Evolutionary conservation across 2,888 invertebrate genomes (phyloP), one percentile per base, ranked within the genome.

Genomic region (Agapetus fuscipes): DNA sequence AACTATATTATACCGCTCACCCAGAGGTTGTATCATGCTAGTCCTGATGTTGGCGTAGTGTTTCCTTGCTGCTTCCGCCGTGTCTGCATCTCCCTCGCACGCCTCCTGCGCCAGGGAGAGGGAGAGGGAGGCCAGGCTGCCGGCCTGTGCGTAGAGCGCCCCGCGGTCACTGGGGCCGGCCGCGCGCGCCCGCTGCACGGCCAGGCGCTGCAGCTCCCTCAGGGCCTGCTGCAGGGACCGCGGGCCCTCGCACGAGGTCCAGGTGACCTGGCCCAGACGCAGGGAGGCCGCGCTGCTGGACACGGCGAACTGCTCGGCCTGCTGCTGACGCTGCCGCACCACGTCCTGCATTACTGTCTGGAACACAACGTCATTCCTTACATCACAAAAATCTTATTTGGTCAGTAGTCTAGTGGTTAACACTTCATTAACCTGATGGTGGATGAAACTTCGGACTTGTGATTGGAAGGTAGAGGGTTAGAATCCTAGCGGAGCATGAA

Each of bases 201-300:
- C 39, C 17, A 47, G 30, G 3, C 33, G 29, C 24, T 43, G 64
- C 55, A 72, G 66, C 41, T 63, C 58, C 4, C 64, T 52, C 3
- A 77, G 53, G 2, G 64, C 55, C 51, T 74, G 71, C 17, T 64
- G 58, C 3, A 76, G 50, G 13, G 72, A 71, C 37, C 63, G 60
- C 5, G 54, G 62, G 4, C 81, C 81, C 9, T 68, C 57, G 34
- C 77, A 71, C 2, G 79, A 76, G 1, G 85, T 83, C 87, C 87
- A 88, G 0, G 86, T 84, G 11, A 82, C 58, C 55, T 79, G 81
- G 54, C 84, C 83, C 5, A 69, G 59, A 11, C 35, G 34, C 14
- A 44, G 35, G 16, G 30, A 34, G n/a, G 16, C 14, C 2, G 17
- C 39, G 1, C 26, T 30, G 3, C 43, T 39, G 30, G 66, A 58